These are phyloP conservation scores for Pseudomyrmex flavicornis DNA, from an alignment of 1,140 invertebrate genomes.

Conservation along the genomic window DNA sequence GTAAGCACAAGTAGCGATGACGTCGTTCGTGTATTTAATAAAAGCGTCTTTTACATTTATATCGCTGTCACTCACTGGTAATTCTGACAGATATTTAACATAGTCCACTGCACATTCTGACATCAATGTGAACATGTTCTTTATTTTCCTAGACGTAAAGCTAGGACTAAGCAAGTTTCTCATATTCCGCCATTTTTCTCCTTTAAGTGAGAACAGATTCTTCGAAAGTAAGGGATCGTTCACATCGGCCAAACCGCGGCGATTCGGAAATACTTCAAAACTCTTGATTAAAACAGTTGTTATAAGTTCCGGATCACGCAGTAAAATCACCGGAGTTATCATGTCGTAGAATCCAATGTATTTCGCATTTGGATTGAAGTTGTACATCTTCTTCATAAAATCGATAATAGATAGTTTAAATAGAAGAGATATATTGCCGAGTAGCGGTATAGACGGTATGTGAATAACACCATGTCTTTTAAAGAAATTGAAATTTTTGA, in stretches of 20 bases:
- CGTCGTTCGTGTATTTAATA: conserved; percentile 82
- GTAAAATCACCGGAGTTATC: conserved; percentile 72
- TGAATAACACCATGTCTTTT: conserved; percentile 63
- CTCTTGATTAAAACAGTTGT: conserved; percentile 72
- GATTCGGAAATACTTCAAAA: conserved; percentile 79
- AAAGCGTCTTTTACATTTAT: conserved; percentile 69
- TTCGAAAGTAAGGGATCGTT: conserved; percentile 75
- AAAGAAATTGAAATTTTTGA: conserved; percentile 61
- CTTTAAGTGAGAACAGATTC: conserved; percentile 76
- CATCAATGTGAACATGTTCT: conserved; percentile 72
- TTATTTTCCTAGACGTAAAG: conserved; percentile 78
- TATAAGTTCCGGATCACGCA: conserved; percentile 80
- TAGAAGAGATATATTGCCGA: conserved; percentile 52
- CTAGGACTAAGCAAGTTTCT: conserved; percentile 74
- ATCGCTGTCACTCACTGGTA: conserved; percentile 31
- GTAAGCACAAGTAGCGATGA: conserved; percentile 84
- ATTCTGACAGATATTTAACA: conserved; percentile 23
- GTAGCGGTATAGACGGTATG: conserved; percentile 57
- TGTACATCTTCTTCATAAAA: conserved; percentile 14
- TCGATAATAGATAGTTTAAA: conserved; percentile 29
- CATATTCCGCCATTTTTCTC: conserved; percentile 77
- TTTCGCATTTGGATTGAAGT: conserved; percentile 52
- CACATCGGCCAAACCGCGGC: conserved; percentile 73
- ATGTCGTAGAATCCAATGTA: conserved; percentile 68
- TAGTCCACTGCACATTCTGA: conserved; percentile 62